Base-by-base conservation (phyloP, 2,888 invertebrate genomes). In the Campoplex capitator region DNA sequence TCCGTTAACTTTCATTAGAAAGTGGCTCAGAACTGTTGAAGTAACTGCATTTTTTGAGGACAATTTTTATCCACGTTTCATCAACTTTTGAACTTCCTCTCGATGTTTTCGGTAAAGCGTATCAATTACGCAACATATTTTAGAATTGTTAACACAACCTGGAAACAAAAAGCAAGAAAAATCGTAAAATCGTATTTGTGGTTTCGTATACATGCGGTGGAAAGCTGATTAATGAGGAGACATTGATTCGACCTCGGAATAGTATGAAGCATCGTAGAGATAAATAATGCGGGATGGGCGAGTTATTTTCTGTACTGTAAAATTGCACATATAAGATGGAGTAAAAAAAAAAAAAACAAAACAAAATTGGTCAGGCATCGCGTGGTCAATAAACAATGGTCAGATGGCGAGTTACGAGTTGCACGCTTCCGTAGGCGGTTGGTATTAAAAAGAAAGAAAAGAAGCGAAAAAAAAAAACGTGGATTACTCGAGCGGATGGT, bases 401-500 rank as follows among this genome's bases (percentile, higher is more conserved):
- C 85, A 71, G 82, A 71, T 87, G 83, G 84, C 78, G 80, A 77
- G 84, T 68, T 81, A 87, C 81, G 86, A 84, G 78, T 84, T 76
- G 87, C 87, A 79, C 84, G 86, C 81, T 62, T 62, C 32, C 6
- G 82, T 79, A 71, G 85, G 48, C 79, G 70, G 83, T 79, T 85
- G 79, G 78, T 79, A 83, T 65, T 70, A 74, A 76, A 81, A 81
- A 83, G 65, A 65, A 79, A 62, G 38, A 23, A 71, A 81, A 54
- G 18, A 35, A 73, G 74, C 65, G 35, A 67, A 80, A 71, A 73
- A 71, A 73, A 62, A 81, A 81, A 0, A 23, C 23, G 62, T 71
- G 91, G 92, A 93, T 92, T 91, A 92, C 92, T 92, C 71, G 76
- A 76, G 56, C 74, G 78, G 74, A 83, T 62, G 56, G 73, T 65